A percentile compares a stretch with the other conserved stretches of the same genome.
Evolutionary conservation across 2,888 invertebrate genomes (phyloP).

Genomic region (Cheilosia soror): DNA sequence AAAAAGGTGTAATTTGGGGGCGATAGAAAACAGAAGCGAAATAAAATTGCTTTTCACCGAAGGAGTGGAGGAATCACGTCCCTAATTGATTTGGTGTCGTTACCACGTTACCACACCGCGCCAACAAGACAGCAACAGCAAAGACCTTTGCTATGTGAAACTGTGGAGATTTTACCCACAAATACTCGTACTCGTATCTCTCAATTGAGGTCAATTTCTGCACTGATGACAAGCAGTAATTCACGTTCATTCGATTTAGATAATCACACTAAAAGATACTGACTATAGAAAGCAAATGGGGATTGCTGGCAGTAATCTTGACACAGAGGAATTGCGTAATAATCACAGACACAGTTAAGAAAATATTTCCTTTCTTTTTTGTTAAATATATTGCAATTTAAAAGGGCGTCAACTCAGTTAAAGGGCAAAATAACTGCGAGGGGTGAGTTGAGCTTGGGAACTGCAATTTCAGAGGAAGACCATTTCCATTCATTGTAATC

Average conservation of each 20-base stretch:
- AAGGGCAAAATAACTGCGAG: neutral
- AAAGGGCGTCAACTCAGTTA: neutral
- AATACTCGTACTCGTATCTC: constrained; percentile 30
- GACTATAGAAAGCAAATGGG: neutral
- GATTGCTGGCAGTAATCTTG: constrained; percentile 7
- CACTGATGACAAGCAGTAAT: constrained; percentile 69
- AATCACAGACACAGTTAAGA: constrained; percentile 9
- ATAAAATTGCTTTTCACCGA: constrained; percentile 63
- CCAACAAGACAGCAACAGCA: constrained; percentile 9
- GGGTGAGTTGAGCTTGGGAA: neutral
- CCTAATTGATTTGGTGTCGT: constrained; percentile 72
- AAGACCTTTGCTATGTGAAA: constrained; percentile 61
- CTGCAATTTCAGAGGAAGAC: neutral
- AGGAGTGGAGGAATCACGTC: constrained; percentile 61
- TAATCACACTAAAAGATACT: constrained; percentile 60
- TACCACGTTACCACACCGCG: constrained; percentile 24
- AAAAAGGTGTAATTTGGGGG: constrained; percentile 62
- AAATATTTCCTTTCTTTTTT: constrained; percentile 9
- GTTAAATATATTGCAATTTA: neutral
- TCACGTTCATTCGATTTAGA: constrained; percentile 73
- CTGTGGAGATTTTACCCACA: constrained; percentile 71
- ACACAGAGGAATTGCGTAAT: constrained; percentile 16
- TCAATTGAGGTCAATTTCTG: constrained; percentile 70
- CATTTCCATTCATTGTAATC: neutral
- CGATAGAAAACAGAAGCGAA: constrained; percentile 49